A percentile compares a stretch with the other conserved stretches of the same genome.
Evolutionary conservation across 2,797 vertebrate genomes (phyloP).

Genomic region (Eulemur rubriventer): DNA sequence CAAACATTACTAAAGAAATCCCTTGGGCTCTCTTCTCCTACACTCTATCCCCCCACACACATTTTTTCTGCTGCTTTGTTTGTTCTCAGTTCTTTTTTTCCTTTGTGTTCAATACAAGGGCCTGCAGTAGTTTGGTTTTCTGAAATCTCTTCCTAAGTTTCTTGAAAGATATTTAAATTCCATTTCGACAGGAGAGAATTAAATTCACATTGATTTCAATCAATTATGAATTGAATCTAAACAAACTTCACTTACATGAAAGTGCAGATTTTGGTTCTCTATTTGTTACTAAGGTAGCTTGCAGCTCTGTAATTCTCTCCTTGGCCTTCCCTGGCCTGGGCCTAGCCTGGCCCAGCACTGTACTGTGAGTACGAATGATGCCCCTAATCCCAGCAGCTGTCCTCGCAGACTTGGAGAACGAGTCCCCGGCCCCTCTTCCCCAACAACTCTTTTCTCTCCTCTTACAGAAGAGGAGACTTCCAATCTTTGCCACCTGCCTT

Average conservation of each 20-base stretch:
- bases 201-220: constrained; percentile 32
- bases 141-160: constrained; percentile 39
- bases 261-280: background rate
- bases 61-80: constrained; percentile 48
- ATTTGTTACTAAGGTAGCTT: accelerated
- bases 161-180: constrained; percentile 53
- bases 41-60: constrained; percentile 30
- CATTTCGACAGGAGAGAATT: constrained; percentile 42
- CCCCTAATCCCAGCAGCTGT: background rate
- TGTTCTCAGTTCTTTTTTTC: background rate
- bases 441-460: background rate
- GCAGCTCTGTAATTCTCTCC: background rate
- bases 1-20: constrained; percentile 58
- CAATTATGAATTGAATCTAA: background rate
- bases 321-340: background rate
- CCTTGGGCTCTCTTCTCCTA: constrained; percentile 54
- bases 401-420: background rate
- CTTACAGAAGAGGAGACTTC: background rate
- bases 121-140: background rate
- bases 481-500: background rate
- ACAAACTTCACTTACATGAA: background rate
- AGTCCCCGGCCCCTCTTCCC: background rate
- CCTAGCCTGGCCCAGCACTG: background rate
- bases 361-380: no score
- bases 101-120: background rate